Conservation (phyloP, 1,140 invertebrate genomes). For the Tetramorium parvispinum region DNA sequence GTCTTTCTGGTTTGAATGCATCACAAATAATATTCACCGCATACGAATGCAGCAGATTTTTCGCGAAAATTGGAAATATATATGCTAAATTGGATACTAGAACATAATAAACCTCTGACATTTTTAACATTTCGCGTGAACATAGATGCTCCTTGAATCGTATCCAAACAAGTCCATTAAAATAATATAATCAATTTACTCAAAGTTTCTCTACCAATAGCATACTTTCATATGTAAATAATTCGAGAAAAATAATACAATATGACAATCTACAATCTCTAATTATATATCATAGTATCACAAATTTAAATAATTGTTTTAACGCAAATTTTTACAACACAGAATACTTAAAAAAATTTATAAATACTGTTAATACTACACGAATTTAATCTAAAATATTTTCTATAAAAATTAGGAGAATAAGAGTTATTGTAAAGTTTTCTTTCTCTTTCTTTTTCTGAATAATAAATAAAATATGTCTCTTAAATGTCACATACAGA, state of each 20-base stretch:
- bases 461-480: not conserved
- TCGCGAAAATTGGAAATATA: slow-evolving; percentile 16
- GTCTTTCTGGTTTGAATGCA: slow-evolving; percentile 1
- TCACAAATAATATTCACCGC: not conserved
- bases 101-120: slow-evolving; percentile 7
- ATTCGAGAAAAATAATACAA: not conserved
- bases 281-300: not conserved
- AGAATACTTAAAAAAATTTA: not conserved
- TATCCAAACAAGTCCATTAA: not conserved
- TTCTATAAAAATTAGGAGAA: not conserved
- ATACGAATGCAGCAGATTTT: not conserved
- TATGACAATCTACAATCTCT: not conserved
- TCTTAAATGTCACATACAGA: too few relatives aligned
- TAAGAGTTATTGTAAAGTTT: not conserved
- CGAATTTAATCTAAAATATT: not conserved
- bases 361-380: not conserved
- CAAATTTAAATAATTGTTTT: not conserved
- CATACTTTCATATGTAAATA: not conserved
- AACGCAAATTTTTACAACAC: not conserved
- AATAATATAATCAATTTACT: slow-evolving; percentile 15
- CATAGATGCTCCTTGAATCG: not conserved
- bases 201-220: not conserved
- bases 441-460: not conserved
- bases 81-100: not conserved
- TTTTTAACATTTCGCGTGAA: not conserved